Conservation (phyloP, 2,797 vertebrate genomes). For the Pangasius larnaudii region DNA sequence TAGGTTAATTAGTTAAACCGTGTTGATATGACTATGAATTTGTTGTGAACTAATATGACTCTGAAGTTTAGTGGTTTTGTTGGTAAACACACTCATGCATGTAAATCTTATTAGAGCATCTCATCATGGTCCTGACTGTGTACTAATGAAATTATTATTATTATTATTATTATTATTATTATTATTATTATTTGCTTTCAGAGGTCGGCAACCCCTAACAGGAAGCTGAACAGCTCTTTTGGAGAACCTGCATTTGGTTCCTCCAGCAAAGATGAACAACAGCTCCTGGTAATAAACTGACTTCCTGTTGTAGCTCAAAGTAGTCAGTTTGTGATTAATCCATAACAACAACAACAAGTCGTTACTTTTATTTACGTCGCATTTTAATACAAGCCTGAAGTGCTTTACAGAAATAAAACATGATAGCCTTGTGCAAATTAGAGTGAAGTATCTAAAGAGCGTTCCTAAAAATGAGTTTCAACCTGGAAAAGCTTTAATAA, state of each 20-base stretch:
- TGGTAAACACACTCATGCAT: neutral
- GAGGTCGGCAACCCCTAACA: conserved; percentile 65
- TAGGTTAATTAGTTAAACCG: neutral
- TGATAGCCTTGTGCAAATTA: neutral
- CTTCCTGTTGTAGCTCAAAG: conserved; percentile 1
- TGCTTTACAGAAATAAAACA: neutral
- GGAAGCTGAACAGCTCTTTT: conserved; percentile 74
- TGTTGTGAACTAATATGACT: neutral
- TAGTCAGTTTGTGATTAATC: neutral
- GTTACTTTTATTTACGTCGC: neutral
- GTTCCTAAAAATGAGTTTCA: neutral
- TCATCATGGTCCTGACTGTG: neutral
- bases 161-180: neutral
- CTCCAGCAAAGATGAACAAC: conserved; percentile 52
- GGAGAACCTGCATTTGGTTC: conserved; percentile 75
- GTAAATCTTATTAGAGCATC: neutral
- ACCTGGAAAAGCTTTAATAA: neutral
- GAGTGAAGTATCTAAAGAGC: neutral
- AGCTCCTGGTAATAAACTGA: conserved; percentile 51
- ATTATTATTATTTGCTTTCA: conserved; percentile 23
- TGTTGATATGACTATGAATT: too few species aligned
- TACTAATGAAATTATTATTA: neutral
- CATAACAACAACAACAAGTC: neutral
- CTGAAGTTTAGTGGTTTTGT: neutral
- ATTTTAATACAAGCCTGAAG: neutral